Evolutionary conservation across 2,888 invertebrate species (phyloP), one percentile per base, ranked within the genome.

Genomic region (Aquatica leii): DNA sequence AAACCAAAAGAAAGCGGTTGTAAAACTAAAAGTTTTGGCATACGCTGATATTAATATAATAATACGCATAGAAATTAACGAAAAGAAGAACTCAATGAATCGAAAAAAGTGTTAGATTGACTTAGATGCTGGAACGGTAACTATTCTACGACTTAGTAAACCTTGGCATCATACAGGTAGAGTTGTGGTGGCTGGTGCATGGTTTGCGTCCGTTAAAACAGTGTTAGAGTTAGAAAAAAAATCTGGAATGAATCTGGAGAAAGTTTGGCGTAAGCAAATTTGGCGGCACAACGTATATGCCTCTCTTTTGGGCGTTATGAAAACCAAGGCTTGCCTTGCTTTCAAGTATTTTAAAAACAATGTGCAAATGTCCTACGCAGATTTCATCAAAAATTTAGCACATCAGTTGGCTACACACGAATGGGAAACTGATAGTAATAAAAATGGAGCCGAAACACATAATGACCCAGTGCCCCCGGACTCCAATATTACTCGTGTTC

Each of bases 161-260:
- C 66, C 55, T 12, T 70, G 67, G 68, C 64, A 66, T 60, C 66
- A 66, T 35, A 41, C 69, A 41, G 69, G 66, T 12, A 40, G 62
- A 43, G 59, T 59, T 49, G 43, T 62, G 1, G 35, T 62, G 20
- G 62, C 46, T 1, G 65, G 62, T 50, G 66, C 60, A 31, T 66
- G 63, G 60, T 66, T 67, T 62, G 52, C 41, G 3, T 65, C 63
- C n/a, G 66, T 65, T 12, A 66, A 59, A 55, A 59, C 63, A 31
- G 49, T 50, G 18, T 11, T 59, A 14, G 54, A 66, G 18, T 50
- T 66, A 53, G 40, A 57, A 12, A 52, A 57, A 43, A 20, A 50
- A 15, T 24, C 24, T 24, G 24, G 24, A 2, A 4, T 24, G 6
- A 6, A 2, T 24, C 24, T 24, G 24, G 24, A 24, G 6, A 6